These are phyloP conservation scores for Engystomops pustulosus DNA, from an alignment of 2,113 vertebrate genomes.

Conservation along the genomic window DNA sequence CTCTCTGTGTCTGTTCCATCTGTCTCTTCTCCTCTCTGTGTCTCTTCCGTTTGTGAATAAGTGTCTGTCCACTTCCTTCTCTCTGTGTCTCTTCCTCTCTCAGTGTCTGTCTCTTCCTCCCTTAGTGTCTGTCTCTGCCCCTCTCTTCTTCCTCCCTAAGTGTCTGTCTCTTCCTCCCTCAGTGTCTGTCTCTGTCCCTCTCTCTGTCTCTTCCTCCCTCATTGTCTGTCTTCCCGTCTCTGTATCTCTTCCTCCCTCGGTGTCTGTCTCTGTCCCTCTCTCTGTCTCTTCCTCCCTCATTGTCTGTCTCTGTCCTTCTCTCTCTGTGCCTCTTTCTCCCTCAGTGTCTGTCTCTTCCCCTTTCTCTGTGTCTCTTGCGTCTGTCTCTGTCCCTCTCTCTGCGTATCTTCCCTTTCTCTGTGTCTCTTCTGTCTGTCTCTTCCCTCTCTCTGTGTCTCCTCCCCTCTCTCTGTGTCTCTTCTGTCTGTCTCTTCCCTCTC, in stretches of 20 bases:
- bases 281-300: background rate
- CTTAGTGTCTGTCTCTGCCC: background rate
- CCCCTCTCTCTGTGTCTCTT: too few species aligned
- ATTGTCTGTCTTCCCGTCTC: background rate
- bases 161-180: background rate
- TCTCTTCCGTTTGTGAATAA: too few species aligned
- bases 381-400: background rate
- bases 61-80: background rate
- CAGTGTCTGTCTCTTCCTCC: background rate
- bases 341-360: background rate
- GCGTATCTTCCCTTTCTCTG: background rate
- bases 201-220: background rate
- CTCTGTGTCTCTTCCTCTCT: background rate
- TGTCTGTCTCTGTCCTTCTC: background rate
- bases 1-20: too few species aligned
- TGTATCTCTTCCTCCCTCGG: background rate
- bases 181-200: background rate
- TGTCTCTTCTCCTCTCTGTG: background rate
- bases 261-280: background rate
- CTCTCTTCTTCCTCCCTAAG: background rate
- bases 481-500: too few species aligned
- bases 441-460: too few species aligned
- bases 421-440: rapidly evolving
- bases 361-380: background rate
- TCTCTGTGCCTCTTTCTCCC: background rate